Evolutionary conservation across 2,888 invertebrate species (phyloP).

Genomic region (Netelia inedita): DNA sequence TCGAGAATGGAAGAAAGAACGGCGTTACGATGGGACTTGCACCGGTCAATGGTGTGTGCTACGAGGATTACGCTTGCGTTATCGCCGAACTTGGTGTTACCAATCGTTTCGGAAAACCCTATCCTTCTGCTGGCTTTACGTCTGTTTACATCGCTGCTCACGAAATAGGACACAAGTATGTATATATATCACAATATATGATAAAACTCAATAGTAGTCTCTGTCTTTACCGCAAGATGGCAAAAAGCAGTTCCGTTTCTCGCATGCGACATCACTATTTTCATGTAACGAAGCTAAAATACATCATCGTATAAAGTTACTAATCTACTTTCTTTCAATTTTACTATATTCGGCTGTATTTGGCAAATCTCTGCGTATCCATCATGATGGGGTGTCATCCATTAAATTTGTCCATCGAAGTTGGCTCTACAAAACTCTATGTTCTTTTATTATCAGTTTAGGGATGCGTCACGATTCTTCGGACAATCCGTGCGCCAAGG

Average conservation of each 20-base stretch:
- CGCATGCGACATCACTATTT: no score
- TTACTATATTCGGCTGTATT: no score
- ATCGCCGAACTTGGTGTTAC: slow-evolving; percentile 92
- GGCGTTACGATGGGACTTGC: slow-evolving; percentile 93
- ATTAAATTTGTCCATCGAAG: no score
- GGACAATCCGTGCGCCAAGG: slow-evolving; percentile 90
- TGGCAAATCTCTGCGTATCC: no score
- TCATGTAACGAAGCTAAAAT: no score
- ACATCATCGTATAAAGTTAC: no score
- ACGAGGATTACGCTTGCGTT: slow-evolving; percentile 90
- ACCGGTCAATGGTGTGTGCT: slow-evolving; percentile 92
- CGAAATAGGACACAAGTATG: slow-evolving; percentile 93
- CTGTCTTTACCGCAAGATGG: no score
- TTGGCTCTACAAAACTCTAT: no score
- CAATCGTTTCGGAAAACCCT: slow-evolving; percentile 91
- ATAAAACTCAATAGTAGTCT: background rate
- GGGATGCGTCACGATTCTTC: slow-evolving; percentile 93
- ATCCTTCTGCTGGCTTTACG: slow-evolving; percentile 94
- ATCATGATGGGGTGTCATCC: no score
- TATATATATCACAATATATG: slow-evolving; percentile 75
- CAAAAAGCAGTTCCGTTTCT: no score
- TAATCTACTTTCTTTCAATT: no score
- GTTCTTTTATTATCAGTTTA: slow-evolving; percentile 85
- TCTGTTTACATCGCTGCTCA: slow-evolving; percentile 93
- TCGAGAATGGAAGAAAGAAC: slow-evolving; percentile 90